Evolutionary conservation across 1,140 invertebrate genomes (phyloP).

Genomic region (Drosophila repleta): DNA sequence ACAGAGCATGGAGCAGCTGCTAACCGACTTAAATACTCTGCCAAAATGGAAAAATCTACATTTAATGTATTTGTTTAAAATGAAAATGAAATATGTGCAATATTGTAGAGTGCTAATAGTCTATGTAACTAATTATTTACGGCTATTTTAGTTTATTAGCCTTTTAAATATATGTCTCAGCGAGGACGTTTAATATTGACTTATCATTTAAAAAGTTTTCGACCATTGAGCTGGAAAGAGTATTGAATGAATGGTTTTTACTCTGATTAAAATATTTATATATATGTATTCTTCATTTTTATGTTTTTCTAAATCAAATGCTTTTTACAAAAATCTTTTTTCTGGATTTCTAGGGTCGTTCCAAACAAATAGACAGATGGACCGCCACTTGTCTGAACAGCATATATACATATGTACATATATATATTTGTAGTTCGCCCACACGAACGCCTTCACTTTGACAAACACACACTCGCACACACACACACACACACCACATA

Average conservation of each 20-base stretch:
- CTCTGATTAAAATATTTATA: background rate
- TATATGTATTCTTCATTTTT: background rate
- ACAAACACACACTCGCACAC: slow-evolving; percentile 39
- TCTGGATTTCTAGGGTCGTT: slow-evolving; percentile 14
- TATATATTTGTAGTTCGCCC: slow-evolving; percentile 60
- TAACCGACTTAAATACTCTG: slow-evolving; percentile 36
- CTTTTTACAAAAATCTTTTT: slow-evolving; percentile 67
- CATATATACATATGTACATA: slow-evolving; percentile 18
- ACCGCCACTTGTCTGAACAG: slow-evolving; percentile 43
- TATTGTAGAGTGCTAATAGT: too few species aligned
- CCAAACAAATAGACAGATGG: slow-evolving; percentile 43
- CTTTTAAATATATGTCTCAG: background rate
- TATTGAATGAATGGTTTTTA: background rate
- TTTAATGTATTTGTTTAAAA: too few species aligned
- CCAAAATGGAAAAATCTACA: background rate
- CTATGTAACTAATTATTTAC: too few species aligned
- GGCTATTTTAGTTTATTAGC: too few species aligned
- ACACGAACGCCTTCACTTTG: slow-evolving; percentile 73
- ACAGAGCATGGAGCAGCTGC: slow-evolving; percentile 38
- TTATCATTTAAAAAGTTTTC: too few species aligned
- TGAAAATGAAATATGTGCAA: too few species aligned
- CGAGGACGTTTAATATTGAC: too few species aligned
- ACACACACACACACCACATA: background rate
- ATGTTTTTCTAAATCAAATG: slow-evolving; percentile 58
- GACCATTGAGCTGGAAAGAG: too few species aligned